Evolutionary conservation across 2,113 vertebrate genomes (phyloP).

Genomic region (Hucho hucho): DNA sequence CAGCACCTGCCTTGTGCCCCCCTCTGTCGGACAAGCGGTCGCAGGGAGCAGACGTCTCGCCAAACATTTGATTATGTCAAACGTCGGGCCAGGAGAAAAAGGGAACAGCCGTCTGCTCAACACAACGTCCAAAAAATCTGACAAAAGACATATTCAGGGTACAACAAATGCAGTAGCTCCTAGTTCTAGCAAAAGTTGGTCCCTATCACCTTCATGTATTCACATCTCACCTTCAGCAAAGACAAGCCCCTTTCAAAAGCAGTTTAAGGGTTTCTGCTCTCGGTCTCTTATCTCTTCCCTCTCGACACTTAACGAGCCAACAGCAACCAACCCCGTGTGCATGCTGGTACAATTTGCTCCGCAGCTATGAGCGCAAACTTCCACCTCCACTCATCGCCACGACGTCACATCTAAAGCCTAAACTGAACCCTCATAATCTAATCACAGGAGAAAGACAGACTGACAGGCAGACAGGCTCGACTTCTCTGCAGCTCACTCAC

Average conservation of each 20-base stretch:
- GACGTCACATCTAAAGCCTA: too few relatives aligned
- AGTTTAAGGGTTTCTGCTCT: conserved; percentile 3
- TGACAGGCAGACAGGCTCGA: conserved; percentile 27
- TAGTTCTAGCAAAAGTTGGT: background rate
- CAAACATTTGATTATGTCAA: conserved; percentile 22
- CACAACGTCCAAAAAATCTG: too few relatives aligned
- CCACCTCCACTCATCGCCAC: background rate
- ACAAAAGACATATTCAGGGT: too few relatives aligned
- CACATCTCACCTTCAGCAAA: conserved; percentile 22
- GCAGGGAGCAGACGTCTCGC: conserved; percentile 24
- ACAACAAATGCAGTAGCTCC: background rate
- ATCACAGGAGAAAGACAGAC: conserved; percentile 25
- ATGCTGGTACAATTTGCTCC: background rate
- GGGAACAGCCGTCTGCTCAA: background rate
- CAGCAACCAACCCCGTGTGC: conserved; percentile 22
- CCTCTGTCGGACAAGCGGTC: conserved; percentile 28
- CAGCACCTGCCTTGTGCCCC: conserved; percentile 66
- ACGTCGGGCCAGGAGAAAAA: background rate
- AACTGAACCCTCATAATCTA: conserved; percentile 34
- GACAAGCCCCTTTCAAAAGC: conserved; percentile 9
- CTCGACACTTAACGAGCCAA: background rate
- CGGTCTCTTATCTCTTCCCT: background rate
- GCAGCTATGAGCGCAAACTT: background rate
- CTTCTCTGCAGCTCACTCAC: conserved; percentile 23
- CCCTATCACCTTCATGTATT: background rate